phyloP scores from a whole-genome alignment of 2,797 vertebrate genomes.

The Nannoperca obscura region DNA sequence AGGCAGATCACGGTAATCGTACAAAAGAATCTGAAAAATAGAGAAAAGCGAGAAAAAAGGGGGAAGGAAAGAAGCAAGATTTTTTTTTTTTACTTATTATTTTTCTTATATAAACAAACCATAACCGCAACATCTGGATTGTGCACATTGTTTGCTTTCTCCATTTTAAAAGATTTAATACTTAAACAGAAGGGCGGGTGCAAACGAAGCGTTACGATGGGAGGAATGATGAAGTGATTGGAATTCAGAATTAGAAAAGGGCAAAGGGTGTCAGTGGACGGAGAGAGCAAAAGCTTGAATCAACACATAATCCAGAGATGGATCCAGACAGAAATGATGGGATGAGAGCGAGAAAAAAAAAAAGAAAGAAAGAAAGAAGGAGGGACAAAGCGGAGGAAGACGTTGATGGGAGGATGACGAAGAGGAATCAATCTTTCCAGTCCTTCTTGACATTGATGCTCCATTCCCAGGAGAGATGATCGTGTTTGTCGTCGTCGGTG shows the following conservation, averaged over 20 bases:
- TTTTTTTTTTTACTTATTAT: conserved; percentile 27
- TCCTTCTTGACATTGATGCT: conserved; percentile 96
- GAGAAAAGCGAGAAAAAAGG: conserved; percentile 9
- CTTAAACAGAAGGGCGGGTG: conserved; percentile 38
- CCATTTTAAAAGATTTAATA: conserved; percentile 70
- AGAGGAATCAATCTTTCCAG: conserved; percentile 90
- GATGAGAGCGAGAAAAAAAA: conserved; percentile 69
- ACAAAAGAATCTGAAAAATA: conserved; percentile 53
- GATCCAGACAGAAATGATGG: conserved; percentile 55
- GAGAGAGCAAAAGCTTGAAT: conserved; percentile 62
- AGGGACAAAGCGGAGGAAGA: conserved; percentile 44
- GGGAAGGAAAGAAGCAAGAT: not conserved
- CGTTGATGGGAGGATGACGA: conserved; percentile 1
- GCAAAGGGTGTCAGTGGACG: conserved; percentile 51
- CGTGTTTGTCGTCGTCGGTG: conserved; percentile 96
- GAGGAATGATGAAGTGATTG: conserved; percentile 53
- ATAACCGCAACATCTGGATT: conserved; percentile 72
- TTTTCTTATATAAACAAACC: conserved; percentile 76
- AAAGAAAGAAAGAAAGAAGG: not conserved
- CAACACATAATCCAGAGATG: conserved; percentile 35
- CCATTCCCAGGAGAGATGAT: conserved; percentile 98
- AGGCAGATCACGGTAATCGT: conserved; percentile 80
- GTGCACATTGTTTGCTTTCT: conserved; percentile 76
- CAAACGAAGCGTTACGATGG: conserved; percentile 4
- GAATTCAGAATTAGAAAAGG: conserved; percentile 30